Evolutionary conservation across 2,113 vertebrate genomes (phyloP), one percentile per base, ranked within the genome.

Genomic region (Ctenomys sociabilis): DNA sequence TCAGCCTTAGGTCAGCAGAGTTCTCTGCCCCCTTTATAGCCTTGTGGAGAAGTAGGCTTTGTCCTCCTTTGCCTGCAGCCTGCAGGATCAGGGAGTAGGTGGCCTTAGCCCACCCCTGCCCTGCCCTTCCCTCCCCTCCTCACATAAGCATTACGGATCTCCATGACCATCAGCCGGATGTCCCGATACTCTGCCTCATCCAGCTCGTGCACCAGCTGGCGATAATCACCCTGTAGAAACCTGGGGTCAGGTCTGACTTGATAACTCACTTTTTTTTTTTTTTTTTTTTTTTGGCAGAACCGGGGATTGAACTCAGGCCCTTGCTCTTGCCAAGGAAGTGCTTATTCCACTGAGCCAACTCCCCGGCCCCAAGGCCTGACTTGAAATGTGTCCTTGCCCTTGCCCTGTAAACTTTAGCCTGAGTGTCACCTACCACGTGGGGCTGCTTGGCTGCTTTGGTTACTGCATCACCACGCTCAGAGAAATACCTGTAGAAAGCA

Each of bases 401-500:
- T 80, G 30, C 89, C 68, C 35, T 35, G 30, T 7, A 7, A n/a
- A 88, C 52, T 88, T 84, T 45, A 28, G 70, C 64, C 28, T 52
- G 54, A 37, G 63, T 49, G 54, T 92, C 70, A 96, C 98, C 98
- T 96, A 99, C 99, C 99, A 99, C 99, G 4, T 99, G 99, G 26
- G 99, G 95, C 73, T 98, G 98, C 97, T 99, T 99, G 87, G 99
- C 98, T 83, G 99, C 99, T 97, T 99, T 99, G 92, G 99, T 97
- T 45, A 99, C 99, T 1, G 99, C 99, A 8, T 99, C 99, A 0
- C 99, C 99, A 90, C 99, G 98, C 96, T 99, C 99, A 28, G 95
- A 99, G 97, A 99, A 99, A 97, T 99, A 99, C 94, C 99, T 99
- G 72, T 70, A 22, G 81, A 45, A 70, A 93, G 52, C 1, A 81